Base-by-base conservation (phyloP, 2,888 invertebrate genomes). In the Acleris holmiana region DNA sequence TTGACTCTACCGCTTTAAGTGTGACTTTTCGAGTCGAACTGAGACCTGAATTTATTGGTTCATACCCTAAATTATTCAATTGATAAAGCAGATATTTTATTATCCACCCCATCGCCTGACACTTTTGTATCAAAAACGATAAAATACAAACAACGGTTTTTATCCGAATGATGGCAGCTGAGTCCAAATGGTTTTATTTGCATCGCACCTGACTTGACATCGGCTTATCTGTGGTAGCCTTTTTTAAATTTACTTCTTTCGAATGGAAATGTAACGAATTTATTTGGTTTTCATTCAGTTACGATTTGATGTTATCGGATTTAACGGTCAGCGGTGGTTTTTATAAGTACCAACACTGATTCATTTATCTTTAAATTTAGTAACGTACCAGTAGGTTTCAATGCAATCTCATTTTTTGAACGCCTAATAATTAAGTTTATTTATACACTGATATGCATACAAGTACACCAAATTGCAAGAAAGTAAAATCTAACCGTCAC, bases 211-310 rank as follows among this genome's bases (percentile, higher is more conserved):
- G 71, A 71, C 73, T 71, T 70, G 76, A 73, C 73, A 71, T 62
- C 7, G 66, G 75, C 74, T 76, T 76, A 76, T 77, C 77, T 73
- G 68, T 68, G 72, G 72, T 69, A 69, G 70, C 72, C 70, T 69
- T 72, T 72, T 72, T 68, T 61, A 71, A 72, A 72, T 54, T 68
- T 58, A 58, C 68, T 64, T 25, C 65, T 64, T 68, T 69, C 67
- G 67, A 67, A 68, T 66, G 65, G 65, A 60, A 65, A 65, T 65
- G 49, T 49, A 65, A 60, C 60, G 65, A 60, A 60, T 65, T 65
- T 60, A 60, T 59, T 60, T 50, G 59, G 44, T 60, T 60, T 55
- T 44, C 65, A 60, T 60, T 65, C 49, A 44, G 49, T 55, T 55
- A 35, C 55, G 60, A 55, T 65, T 65, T 65, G 59, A 60, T 60